Base-by-base conservation (phyloP, 2,797 vertebrate species). In the Melopsittacus undulatus region DNA sequence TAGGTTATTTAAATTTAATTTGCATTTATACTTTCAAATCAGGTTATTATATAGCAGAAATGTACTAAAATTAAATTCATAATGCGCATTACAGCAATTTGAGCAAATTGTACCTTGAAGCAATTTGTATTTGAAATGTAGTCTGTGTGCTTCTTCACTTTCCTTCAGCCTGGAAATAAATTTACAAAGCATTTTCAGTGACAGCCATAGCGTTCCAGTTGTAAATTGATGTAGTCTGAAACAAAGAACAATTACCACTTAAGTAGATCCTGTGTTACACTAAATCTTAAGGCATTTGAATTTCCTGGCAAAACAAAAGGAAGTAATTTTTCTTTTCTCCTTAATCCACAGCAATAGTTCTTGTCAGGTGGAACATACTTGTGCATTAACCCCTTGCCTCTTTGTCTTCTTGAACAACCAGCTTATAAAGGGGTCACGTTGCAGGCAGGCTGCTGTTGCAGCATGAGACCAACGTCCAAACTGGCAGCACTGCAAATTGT, bases 51-150 rank as follows among this genome's bases (percentile, higher is more conserved):
- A 94, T 83, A 73, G 86, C 64, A 89, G 87, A 94, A 96, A 97
- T 92, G 54, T 82, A 89, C 92, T 75, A 82, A 95, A 97, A 97
- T 97, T 97, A 96, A 97, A 97, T 96, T 95, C 95, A 95, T 97
- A 97, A 96, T 92, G 88, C 76, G 79, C 93, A 95, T 95, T 95
- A 96, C 88, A 95, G 93, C 93, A 92, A 96, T 93, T 84, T 93
- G 75, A 89, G 86, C 92, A 97, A 97, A 97, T 95, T 92, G 96
- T 95, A 96, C 92, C 95, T 97, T 20, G 74, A 87, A 97, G 96
- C 93, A 61, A 95, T 97, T 97, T 92, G 87, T 95, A 77, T 94
- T 95, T 94, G 75, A 90, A 89, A 95, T 94, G 81, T 82, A 77
- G 83, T 46, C 89, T 66, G 82, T 70, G 78, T 83, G 76, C 83